A percentile compares a stretch with the other conserved stretches of the same genome.
Evolutionary conservation across 1,140 invertebrate species (phyloP).

Genomic region (Amphibalanus amphitrite): DNA sequence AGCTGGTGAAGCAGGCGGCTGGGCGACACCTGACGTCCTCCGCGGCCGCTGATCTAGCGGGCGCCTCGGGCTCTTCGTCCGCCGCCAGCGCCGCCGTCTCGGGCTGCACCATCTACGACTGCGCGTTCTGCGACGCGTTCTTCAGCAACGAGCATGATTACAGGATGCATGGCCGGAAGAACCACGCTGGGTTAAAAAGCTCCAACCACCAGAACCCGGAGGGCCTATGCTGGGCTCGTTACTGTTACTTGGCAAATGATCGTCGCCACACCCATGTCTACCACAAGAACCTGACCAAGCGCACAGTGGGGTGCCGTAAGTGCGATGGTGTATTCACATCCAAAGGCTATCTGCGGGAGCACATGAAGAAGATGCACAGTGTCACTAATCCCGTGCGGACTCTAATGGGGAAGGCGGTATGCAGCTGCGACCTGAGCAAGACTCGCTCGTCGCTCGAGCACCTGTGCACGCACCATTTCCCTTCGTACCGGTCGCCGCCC

Average conservation of each 20-base stretch:
- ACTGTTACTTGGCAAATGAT: background rate
- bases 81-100: too few species aligned
- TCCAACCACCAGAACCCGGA: background rate
- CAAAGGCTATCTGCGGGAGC: background rate
- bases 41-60: background rate
- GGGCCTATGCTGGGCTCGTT: background rate
- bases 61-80: too few species aligned
- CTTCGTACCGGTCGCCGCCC: too few species aligned
- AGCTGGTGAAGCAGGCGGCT: background rate
- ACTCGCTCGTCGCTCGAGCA: background rate
- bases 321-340: background rate
- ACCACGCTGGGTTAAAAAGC: background rate
- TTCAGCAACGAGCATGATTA: background rate
- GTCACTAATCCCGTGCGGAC: too few species aligned
- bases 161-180: background rate
- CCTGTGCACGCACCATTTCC: background rate
- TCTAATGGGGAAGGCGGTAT: background rate
- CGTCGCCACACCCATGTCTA: background rate
- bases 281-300: background rate
- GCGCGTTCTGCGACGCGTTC: background rate
- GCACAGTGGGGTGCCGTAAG: background rate
- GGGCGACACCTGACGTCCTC: too few species aligned
- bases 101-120: background rate
- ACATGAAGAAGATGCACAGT: background rate
- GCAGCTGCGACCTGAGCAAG: background rate